Evolutionary conservation across 2,797 vertebrate genomes (phyloP).

Genomic region (Smutsia temminckii): DNA sequence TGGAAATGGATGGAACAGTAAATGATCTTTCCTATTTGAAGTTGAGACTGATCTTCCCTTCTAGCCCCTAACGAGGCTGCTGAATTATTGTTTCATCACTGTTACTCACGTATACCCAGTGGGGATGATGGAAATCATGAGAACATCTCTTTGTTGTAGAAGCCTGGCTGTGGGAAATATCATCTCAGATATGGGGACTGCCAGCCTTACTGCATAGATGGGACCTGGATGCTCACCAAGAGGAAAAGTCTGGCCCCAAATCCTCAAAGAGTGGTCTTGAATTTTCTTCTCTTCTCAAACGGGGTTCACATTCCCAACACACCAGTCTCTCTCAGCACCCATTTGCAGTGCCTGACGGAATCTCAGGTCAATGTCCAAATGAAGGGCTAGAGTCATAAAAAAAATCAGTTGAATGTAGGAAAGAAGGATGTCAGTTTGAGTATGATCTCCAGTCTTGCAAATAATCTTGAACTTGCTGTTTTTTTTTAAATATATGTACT

Average conservation of each 20-base stretch:
- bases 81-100: background rate
- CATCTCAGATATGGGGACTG: background rate
- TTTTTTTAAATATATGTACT: background rate
- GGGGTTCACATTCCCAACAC: background rate
- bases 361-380: rapidly evolving
- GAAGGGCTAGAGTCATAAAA: too few species aligned
- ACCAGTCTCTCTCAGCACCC: rapidly evolving
- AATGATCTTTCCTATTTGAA: background rate
- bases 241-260: background rate
- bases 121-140: rapidly evolving
- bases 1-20: background rate
- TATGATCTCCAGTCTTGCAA: background rate
- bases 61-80: background rate
- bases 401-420: background rate
- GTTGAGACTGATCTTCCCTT: background rate
- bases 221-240: rapidly evolving
- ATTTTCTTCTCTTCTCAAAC: background rate
- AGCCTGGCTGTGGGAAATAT: background rate
- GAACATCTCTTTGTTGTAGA: background rate
- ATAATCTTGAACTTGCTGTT: background rate
- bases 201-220: rapidly evolving
- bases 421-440: background rate
- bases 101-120: background rate
- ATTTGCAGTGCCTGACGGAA: too few species aligned
- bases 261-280: background rate